Evolutionary conservation across 2,113 vertebrate species (phyloP), one percentile per base, ranked within the genome.

Genomic region (Sceloporus tristichus): DNA sequence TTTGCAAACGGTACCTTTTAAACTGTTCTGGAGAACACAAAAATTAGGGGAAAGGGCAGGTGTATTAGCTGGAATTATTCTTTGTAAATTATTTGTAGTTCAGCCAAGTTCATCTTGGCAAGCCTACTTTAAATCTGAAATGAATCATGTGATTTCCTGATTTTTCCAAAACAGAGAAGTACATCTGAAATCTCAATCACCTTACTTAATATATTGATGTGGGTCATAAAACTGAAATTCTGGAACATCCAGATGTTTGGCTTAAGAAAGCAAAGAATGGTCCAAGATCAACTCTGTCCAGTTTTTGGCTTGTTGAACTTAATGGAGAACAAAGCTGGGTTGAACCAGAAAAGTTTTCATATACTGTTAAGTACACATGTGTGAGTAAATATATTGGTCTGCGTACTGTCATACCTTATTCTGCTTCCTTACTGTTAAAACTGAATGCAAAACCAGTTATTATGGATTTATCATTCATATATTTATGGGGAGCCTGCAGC

Each of bases 181-280:
- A 90, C 85, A 88, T 92, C 78, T 94, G 91, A 95, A 92, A 91
- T 91, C 71, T 87, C 81, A 91, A 90, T 93, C 89, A 89, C 78
- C 89, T 75, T 92, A 83, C 86, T 90, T 92, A 88, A 90, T 94
- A 93, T 95, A 94, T 92, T 91, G 90, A 92, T 82, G 89, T 88
- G 70, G 18, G 82, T 92, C 92, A 91, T 93, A 94, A 94, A 95
- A 91, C 87, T 65, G 84, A 92, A 84, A 65, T 91, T 92, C 82
- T 93, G 85, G 90, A 91, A 91, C 92, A 89, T 92, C 92, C 95
- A 96, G 94, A 94, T 95, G 94, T 96, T 95, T 95, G 94, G 95
- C 92, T 91, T 82, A 84, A 73, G 92, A 68, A 94, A 92, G 73
- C 65, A 59, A 90, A 34, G 48, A 73, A 68, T 0, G 0, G 87